These are phyloP conservation scores for Agrilus mali DNA, from an alignment of 2,888 invertebrate genomes.

Conservation along the genomic window DNA sequence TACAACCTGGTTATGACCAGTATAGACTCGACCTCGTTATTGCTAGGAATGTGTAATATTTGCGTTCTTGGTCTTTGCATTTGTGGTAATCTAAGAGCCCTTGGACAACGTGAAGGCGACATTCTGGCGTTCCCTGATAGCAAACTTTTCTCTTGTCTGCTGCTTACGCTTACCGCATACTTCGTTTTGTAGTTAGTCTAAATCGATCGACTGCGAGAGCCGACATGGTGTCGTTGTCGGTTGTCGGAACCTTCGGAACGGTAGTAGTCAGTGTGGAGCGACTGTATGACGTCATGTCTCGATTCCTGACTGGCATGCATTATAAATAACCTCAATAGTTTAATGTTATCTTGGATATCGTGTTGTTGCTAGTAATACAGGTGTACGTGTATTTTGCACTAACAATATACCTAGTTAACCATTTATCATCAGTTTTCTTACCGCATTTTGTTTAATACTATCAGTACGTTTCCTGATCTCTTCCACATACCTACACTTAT, in stretches of 20 bases:
- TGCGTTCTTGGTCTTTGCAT: too few species aligned
- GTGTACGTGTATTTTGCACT: constrained; percentile 2
- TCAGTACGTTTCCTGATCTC: not conserved
- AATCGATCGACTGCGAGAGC: constrained; percentile 24
- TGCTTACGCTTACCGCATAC: constrained; percentile 14
- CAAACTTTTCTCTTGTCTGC: not conserved
- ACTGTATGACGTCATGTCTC: constrained; percentile 28
- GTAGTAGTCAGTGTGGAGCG: constrained; percentile 19
- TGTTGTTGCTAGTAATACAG: not conserved
- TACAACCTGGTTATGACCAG: too few species aligned
- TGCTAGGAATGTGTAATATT: too few species aligned
- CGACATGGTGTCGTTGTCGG: constrained; percentile 16
- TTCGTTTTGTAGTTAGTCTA: constrained; percentile 20
- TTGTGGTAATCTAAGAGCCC: too few species aligned
- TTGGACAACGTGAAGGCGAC: too few species aligned
- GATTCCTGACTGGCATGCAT: constrained; percentile 28
- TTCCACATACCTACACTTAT: too few species aligned
- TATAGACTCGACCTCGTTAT: too few species aligned
- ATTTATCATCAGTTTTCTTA: constrained; percentile 2
- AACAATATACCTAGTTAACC: constrained; percentile 5
- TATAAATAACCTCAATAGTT: constrained; percentile 28
- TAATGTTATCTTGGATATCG: constrained; percentile 7
- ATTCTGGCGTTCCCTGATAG: not conserved
- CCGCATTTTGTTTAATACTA: not conserved
- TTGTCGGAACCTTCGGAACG: constrained; percentile 2